phyloP scores from a whole-genome alignment of 2,888 invertebrate genomes.

The Scaptomyza flava region DNA sequence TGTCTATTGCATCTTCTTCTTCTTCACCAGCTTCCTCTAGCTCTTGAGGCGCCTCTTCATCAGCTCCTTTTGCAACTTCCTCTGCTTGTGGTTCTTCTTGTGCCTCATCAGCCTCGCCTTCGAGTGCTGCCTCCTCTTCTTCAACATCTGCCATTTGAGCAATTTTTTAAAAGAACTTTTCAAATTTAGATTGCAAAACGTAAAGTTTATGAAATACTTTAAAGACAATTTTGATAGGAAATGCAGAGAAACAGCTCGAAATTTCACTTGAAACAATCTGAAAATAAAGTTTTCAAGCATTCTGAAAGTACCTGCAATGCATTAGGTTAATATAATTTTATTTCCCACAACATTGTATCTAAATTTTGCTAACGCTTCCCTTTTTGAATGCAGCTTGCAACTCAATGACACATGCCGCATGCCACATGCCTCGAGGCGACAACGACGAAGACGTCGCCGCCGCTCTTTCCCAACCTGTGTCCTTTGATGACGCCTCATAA shows the following conservation, averaged over 20 bases:
- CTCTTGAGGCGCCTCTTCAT: constrained; percentile 8
- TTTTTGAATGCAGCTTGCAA: constrained; percentile 32
- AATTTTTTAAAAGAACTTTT: not conserved
- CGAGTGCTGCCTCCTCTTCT: not conserved
- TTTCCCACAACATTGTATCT: constrained; percentile 41
- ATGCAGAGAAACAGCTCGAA: not conserved
- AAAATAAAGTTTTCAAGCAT: not conserved
- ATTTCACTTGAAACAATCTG: not conserved
- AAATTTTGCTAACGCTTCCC: constrained; percentile 30
- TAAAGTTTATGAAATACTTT: not conserved
- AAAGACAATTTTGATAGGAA: not conserved
- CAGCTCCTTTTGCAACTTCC: constrained; percentile 10
- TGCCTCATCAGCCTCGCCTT: not conserved
- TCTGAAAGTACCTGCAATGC: not conserved
- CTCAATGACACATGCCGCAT: not conserved
- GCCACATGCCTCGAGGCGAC: not conserved
- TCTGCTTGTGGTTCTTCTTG: constrained; percentile 2
- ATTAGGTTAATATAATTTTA: constrained; percentile 19
- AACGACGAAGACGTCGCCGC: not conserved
- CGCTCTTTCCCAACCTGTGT: constrained; percentile 23
- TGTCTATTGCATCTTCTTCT: constrained; percentile 34
- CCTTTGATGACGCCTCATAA: constrained; percentile 47
- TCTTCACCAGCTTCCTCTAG: constrained; percentile 20
- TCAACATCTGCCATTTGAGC: constrained; percentile 20
- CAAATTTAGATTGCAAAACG: constrained; percentile 9